A percentile compares a stretch with the other conserved stretches of the same genome.
These are phyloP conservation scores for Callipepla squamata DNA, from an alignment of 2,113 vertebrate genomes.

Conservation along the genomic window DNA sequence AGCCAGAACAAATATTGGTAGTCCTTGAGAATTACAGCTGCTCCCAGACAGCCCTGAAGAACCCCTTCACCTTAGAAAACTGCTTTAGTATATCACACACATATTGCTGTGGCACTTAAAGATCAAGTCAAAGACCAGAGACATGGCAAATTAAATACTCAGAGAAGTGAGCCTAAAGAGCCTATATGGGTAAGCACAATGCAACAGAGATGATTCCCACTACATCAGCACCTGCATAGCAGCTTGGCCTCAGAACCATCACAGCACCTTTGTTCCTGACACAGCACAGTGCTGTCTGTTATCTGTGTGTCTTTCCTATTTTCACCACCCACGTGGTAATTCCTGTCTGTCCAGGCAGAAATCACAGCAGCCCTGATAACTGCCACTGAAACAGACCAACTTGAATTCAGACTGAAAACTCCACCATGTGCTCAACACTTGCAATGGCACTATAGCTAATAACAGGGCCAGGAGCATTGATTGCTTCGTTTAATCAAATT, in stretches of 20 bases:
- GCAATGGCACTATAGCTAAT: neutral
- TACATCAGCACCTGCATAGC: neutral
- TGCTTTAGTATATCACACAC: neutral
- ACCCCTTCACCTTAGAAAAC: neutral
- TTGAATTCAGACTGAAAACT: neutral
- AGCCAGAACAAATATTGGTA: neutral
- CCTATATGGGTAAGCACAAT: rapidly evolving
- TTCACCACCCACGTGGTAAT: neutral
- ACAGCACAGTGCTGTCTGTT: neutral
- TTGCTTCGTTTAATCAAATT: neutral
- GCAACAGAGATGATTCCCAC: neutral
- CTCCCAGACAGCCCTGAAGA: neutral
- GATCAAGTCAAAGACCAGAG: neutral
- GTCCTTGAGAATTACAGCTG: neutral
- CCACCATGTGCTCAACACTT: neutral
- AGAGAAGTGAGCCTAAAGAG: neutral
- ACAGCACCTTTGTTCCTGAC: neutral
- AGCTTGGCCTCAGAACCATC: neutral
- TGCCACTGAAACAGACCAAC: neutral
- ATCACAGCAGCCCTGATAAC: neutral
- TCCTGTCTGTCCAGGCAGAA: neutral
- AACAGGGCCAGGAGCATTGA: neutral
- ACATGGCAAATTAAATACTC: neutral
- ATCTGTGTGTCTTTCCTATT: neutral
- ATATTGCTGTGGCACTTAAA: neutral